Conservation (phyloP, 2,888 invertebrate genomes). For the Andrena marginata region DNA sequence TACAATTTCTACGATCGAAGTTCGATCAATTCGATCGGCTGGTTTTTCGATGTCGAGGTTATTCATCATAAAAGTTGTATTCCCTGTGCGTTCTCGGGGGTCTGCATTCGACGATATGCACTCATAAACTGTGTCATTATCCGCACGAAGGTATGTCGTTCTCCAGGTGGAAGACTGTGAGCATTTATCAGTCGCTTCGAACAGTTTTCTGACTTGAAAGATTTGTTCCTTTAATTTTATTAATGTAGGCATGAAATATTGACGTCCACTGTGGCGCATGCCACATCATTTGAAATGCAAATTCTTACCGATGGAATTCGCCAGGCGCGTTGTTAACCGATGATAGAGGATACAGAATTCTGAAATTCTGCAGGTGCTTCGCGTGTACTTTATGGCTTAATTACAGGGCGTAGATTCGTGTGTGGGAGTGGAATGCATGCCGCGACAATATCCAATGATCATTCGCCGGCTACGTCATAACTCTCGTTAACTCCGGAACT, state of each 20-base stretch:
- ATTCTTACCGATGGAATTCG: conserved; percentile 20
- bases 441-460: conserved; percentile 23
- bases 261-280: conserved; percentile 7
- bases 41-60: conserved; percentile 19
- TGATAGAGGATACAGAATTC: conserved; percentile 33
- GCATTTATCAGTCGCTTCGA: neutral
- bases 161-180: neutral
- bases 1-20: neutral
- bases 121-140: conserved; percentile 5
- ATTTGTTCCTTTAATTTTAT: conserved; percentile 6
- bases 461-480: conserved; percentile 36
- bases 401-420: conserved; percentile 13
- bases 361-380: conserved; percentile 42
- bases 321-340: conserved; percentile 7
- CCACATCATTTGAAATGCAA: neutral
- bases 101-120: too few relatives aligned
- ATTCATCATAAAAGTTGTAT: conserved; percentile 33
- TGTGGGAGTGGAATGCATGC: neutral
- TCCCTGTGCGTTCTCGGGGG: neutral
- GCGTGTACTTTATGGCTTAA: conserved; percentile 32
- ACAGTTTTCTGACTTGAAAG: neutral
- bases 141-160: neutral
- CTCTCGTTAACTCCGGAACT: conserved; percentile 43
- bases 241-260: neutral
- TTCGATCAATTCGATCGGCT: conserved; percentile 23